phyloP scores from a whole-genome alignment of 2,113 vertebrate genomes.

The Calidris pugnax region DNA sequence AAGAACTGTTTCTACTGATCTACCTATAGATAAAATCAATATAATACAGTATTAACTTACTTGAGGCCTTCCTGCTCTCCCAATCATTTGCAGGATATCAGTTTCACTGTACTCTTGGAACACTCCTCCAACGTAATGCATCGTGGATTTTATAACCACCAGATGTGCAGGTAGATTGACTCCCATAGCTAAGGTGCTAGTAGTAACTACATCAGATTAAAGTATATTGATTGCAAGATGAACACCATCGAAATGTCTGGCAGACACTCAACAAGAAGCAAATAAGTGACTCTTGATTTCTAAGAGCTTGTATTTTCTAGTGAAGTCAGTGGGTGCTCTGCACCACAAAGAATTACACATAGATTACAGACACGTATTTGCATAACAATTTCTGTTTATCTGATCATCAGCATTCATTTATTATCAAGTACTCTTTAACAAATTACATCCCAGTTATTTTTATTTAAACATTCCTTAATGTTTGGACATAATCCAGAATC shows the following conservation, averaged over 20 bases:
- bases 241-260: background rate
- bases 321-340: background rate
- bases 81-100: constrained; percentile 98
- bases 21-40: background rate
- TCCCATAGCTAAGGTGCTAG: constrained; percentile 96
- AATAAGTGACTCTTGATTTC: background rate
- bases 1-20: background rate
- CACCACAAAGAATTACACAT: background rate
- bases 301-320: background rate
- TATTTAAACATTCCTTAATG: background rate
- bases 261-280: background rate
- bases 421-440: background rate
- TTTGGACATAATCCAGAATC: background rate
- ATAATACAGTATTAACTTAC: constrained; percentile 69
- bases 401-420: background rate
- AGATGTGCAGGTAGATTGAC: constrained; percentile 97
- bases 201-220: constrained; percentile 87
- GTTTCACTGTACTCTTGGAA: constrained; percentile 96
- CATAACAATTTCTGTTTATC: background rate
- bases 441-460: background rate
- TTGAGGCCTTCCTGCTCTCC: constrained; percentile 95
- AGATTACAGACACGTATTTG: background rate
- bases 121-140: constrained; percentile 90
- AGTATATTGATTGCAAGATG: constrained; percentile 23
- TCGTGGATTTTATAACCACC: constrained; percentile 95